Evolutionary conservation across 2,113 vertebrate species (phyloP).

Genomic region (Sminthopsis crassicaudata): DNA sequence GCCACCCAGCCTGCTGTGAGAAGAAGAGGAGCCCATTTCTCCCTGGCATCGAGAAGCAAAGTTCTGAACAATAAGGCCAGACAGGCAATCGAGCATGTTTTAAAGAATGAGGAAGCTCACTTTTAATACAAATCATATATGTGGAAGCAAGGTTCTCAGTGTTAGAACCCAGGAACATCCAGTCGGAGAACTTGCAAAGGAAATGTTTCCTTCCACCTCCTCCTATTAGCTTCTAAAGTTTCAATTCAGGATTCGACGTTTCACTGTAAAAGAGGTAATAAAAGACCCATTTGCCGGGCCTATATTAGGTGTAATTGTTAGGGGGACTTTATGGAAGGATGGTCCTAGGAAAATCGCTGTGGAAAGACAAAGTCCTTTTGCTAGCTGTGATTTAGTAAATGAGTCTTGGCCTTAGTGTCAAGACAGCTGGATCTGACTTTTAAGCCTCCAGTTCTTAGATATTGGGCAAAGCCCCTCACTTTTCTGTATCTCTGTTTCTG

Average conservation of each 20-base stretch:
- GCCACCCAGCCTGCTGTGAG: background rate
- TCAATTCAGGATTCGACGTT: slow-evolving; percentile 51
- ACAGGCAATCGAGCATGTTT: slow-evolving; percentile 12
- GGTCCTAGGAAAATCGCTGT: slow-evolving; percentile 71
- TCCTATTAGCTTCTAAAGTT: slow-evolving; percentile 37
- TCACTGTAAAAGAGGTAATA: slow-evolving; percentile 63
- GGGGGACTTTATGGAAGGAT: slow-evolving; percentile 69
- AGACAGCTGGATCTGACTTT: background rate
- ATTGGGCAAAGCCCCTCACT: background rate
- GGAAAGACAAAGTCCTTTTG: slow-evolving; percentile 70
- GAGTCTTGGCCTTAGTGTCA: background rate
- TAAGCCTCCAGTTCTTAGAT: background rate
- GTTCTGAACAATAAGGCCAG: background rate
- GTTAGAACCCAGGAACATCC: slow-evolving; percentile 8
- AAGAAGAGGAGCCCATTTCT: background rate
- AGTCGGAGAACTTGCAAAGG: background rate
- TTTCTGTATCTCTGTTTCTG: background rate
- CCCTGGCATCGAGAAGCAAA: background rate
- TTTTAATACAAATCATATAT: slow-evolving; percentile 46
- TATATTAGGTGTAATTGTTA: slow-evolving; percentile 71
- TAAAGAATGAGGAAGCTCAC: slow-evolving; percentile 46
- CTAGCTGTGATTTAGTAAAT: slow-evolving; percentile 72
- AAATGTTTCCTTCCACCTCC: slow-evolving; percentile 38
- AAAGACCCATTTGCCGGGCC: slow-evolving; percentile 62
- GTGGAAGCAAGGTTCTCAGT: slow-evolving; percentile 62